These are phyloP conservation scores for Drosophila nr. medialis DNA, from an alignment of 2,888 invertebrate genomes.

Conservation along the genomic window DNA sequence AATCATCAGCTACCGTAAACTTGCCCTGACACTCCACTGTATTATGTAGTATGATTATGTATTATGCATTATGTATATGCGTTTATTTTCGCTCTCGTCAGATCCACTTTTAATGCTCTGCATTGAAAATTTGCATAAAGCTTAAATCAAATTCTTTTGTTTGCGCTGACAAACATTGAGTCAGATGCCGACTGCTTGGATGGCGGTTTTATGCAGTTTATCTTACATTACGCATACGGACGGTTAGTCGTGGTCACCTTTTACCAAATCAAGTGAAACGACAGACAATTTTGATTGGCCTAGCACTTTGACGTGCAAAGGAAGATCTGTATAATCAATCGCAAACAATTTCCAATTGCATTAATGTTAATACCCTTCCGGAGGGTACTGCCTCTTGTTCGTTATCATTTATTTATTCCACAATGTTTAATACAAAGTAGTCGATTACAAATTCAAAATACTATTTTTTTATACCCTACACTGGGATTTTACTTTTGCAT, in stretches of 20 bases:
- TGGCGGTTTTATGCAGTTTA: conserved; percentile 26
- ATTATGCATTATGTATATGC: conserved; percentile 11
- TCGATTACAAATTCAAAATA: neutral
- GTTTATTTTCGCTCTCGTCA: conserved; percentile 2
- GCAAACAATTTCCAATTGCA: conserved; percentile 14
- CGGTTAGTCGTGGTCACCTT: conserved; percentile 43
- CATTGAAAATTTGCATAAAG: conserved; percentile 25
- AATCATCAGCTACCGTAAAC: conserved; percentile 47
- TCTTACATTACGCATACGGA: conserved; percentile 61
- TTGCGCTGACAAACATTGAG: conserved; percentile 51
- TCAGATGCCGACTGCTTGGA: conserved; percentile 46
- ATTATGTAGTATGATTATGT: conserved; percentile 18
- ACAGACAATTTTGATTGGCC: conserved; percentile 3
- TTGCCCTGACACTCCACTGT: conserved; percentile 64
- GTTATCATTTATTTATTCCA: neutral
- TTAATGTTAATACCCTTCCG: neutral
- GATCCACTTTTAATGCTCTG: conserved; percentile 24
- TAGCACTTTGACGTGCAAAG: conserved; percentile 14
- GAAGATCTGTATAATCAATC: conserved; percentile 7
- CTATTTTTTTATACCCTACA: neutral
- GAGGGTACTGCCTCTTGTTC: neutral
- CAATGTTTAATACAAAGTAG: neutral
- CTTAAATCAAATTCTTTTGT: conserved; percentile 57
- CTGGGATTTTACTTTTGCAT: neutral
- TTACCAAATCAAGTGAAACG: conserved; percentile 37